phyloP scores from a whole-genome alignment of 2,113 vertebrate species.

The Cranoglanis bouderius region DNA sequence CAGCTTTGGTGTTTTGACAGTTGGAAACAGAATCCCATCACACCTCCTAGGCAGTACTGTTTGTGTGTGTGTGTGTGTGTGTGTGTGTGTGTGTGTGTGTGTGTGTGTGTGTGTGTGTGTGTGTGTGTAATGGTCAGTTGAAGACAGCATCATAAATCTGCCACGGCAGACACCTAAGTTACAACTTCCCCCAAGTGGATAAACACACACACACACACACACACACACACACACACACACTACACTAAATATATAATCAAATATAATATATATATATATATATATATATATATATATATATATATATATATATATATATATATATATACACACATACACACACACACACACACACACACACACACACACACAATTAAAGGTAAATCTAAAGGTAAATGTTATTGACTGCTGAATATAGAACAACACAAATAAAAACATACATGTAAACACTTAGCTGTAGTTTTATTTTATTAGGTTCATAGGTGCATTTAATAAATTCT shows the following conservation, averaged over 20 bases:
- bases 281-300: no score
- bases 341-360: no score
- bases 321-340: no score
- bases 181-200: slow-evolving; percentile 42
- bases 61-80: slow-evolving; percentile 17
- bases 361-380: no score
- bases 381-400: no score
- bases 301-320: no score
- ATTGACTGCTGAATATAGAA: neutral
- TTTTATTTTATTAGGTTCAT: neutral
- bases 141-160: slow-evolving; percentile 56
- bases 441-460: neutral
- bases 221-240: slow-evolving; percentile 11
- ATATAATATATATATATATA: no score
- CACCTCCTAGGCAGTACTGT: slow-evolving; percentile 1
- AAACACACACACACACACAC: slow-evolving; percentile 23
- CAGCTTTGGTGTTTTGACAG: slow-evolving; percentile 33
- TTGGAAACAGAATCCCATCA: slow-evolving; percentile 12
- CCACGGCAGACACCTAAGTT: slow-evolving; percentile 57
- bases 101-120: slow-evolving; percentile 23
- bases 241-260: no score
- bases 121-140: slow-evolving; percentile 42
- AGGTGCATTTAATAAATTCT: neutral
- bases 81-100: slow-evolving; percentile 8
- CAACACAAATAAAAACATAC: neutral